These are phyloP conservation scores for Karalla daura DNA, from an alignment of 2,797 vertebrate species.

Conservation along the genomic window DNA sequence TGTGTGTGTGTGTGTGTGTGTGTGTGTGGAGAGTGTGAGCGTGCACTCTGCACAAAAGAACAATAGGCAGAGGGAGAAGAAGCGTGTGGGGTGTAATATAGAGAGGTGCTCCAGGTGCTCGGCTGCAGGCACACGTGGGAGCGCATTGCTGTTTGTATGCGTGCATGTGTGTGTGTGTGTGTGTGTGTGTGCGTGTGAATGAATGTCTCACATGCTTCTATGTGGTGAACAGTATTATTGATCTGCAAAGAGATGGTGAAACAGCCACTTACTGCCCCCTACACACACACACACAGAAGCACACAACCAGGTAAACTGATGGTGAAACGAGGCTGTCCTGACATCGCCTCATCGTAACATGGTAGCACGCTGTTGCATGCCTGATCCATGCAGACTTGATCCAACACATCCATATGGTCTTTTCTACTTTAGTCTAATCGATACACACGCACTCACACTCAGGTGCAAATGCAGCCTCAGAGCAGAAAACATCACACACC, in stretches of 20 bases:
- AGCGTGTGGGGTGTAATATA: constrained; percentile 53
- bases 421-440: constrained; percentile 29
- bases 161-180: constrained; percentile 26
- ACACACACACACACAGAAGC: not conserved
- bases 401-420: constrained; percentile 13
- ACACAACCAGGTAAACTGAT: constrained; percentile 27
- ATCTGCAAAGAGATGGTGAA: constrained; percentile 57
- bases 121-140: constrained; percentile 66
- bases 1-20: not conserved
- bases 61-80: constrained; percentile 40
- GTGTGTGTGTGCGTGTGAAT: constrained; percentile 39
- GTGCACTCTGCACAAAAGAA: constrained; percentile 23
- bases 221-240: constrained; percentile 63
- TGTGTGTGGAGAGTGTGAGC: constrained; percentile 3
- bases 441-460: constrained; percentile 26
- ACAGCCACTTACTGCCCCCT: constrained; percentile 40
- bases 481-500: constrained; percentile 38
- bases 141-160: constrained; percentile 39
- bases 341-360: not conserved
- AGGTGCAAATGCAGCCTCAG: constrained; percentile 31
- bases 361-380: not conserved
- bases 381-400: not conserved
- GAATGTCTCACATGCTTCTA: constrained; percentile 49
- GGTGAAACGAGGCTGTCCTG: constrained; percentile 19
- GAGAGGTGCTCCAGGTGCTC: constrained; percentile 66